Conservation (phyloP, 1,140 invertebrate species). For the Reticulitermes speratus region DNA sequence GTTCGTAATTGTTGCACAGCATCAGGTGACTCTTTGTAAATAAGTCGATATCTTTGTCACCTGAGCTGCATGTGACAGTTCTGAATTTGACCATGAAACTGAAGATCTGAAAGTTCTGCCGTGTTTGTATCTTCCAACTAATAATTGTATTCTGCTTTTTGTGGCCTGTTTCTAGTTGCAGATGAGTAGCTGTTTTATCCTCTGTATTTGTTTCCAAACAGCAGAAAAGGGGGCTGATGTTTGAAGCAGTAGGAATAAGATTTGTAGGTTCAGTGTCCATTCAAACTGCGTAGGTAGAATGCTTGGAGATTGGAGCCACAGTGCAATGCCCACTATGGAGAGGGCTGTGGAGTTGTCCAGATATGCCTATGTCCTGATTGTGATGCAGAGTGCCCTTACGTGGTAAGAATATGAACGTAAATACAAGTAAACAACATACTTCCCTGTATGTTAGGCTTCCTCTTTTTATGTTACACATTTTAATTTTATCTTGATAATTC, state of each 20-base stretch:
- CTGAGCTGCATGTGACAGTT: not conserved
- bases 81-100: not conserved
- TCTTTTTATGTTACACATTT: not conserved
- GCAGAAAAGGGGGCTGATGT: not conserved
- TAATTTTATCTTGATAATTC: not conserved
- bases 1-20: not conserved
- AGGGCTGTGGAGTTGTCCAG: not conserved
- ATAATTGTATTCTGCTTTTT: not conserved
- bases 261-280: not conserved
- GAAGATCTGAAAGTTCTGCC: not conserved
- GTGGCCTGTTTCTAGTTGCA: not conserved
- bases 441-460: not conserved
- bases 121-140: slow-evolving; percentile 1
- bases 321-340: not conserved
- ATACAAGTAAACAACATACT: not conserved
- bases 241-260: not conserved
- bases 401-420: not conserved
- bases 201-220: not conserved
- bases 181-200: not conserved
- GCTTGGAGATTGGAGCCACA: not conserved
- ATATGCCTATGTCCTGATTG: not conserved
- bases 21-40: not conserved
- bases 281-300: not conserved
- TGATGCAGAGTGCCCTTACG: not conserved
- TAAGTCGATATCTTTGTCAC: not conserved